Base-by-base conservation (phyloP, 2,888 invertebrate species). In the Rapana venosa region DNA sequence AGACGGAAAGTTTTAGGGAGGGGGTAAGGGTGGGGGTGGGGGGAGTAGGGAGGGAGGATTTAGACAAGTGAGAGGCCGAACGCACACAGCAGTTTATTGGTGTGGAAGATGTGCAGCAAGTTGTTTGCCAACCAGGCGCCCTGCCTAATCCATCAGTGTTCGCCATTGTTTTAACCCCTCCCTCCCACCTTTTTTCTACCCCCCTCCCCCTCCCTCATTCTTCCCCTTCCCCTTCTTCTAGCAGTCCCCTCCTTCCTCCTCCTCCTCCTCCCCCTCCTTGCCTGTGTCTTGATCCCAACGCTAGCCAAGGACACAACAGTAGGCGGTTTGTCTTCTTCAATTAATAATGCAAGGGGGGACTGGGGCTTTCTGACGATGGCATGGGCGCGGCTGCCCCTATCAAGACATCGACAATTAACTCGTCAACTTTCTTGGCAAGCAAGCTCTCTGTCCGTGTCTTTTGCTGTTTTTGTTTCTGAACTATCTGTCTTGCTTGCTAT, bases 341-440 rank as follows among this genome's bases (percentile, higher is more conserved):
- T 79, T 74, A 74, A 74, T 74, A 74, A 74, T 11, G n/a, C n/a
- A 26, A n/a, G 74, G 74, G 47, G 47, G 47, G 47, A 13, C 35
- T 32, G 79, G 74, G n/a, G n/a, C 2, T 8, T 26, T 26, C 0
- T 74, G 74, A n/a, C 2, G 74, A 8, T 74, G 20, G 20, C 32
- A 79, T 35, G 79, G 35, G 79, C 11, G 13, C 35, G 17, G 79
- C 35, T 35, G 79, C 35, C 22, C 26, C 36, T 81, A 81, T 81
- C 81, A 47, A 36, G 81, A 81, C 81, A 81, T 81, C 81, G 81
- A 81, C 81, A 36, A 81, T 81, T 81, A 81, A 81, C 81, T 47
- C 81, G 36, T 81, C 81, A 81, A 20, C 47, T 81, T 22, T 47
- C 81, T 47, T 81, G 36, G 36, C 81, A 81, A 17, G 47, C 36